phyloP scores from a whole-genome alignment of 2,888 invertebrate genomes.

The Melanchra persicariae region DNA sequence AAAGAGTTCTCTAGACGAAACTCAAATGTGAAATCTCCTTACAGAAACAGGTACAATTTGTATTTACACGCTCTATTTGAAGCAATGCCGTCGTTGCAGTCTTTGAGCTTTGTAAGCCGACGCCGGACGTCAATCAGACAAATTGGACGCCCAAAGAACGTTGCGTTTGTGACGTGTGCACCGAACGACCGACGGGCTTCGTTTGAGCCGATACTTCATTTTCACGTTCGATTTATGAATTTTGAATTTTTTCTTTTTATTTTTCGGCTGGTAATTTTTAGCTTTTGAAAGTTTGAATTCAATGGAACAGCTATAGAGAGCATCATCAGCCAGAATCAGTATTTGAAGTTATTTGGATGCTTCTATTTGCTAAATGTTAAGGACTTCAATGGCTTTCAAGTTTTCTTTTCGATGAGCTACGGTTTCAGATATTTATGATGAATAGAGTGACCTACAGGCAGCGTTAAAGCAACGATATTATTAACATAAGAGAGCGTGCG shows the following conservation, averaged over 20 bases:
- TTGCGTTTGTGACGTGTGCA: constrained; percentile 44
- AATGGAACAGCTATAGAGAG: constrained; percentile 11
- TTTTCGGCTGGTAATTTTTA: constrained; percentile 27
- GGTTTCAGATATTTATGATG: background rate
- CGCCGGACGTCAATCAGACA: constrained; percentile 86
- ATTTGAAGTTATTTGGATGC: background rate
- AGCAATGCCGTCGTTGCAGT: constrained; percentile 72
- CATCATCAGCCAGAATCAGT: background rate
- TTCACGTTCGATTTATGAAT: constrained; percentile 81
- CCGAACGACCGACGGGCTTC: constrained; percentile 12
- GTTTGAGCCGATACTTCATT: constrained; percentile 64
- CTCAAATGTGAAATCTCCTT: constrained; percentile 37
- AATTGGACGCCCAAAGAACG: constrained; percentile 87
- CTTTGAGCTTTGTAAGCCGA: constrained; percentile 89
- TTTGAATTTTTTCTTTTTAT: constrained; percentile 65
- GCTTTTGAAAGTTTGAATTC: constrained; percentile 32
- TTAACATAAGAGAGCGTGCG: background rate
- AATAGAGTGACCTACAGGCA: background rate
- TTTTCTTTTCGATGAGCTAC: background rate
- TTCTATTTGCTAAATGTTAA: constrained; percentile 6
- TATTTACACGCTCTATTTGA: constrained; percentile 73
- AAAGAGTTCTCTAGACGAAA: background rate
- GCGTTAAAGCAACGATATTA: background rate
- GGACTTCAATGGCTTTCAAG: background rate
- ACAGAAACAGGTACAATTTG: constrained; percentile 59